Conservation (phyloP, 2,888 invertebrate species). For the Eremobia ochroleuca region DNA sequence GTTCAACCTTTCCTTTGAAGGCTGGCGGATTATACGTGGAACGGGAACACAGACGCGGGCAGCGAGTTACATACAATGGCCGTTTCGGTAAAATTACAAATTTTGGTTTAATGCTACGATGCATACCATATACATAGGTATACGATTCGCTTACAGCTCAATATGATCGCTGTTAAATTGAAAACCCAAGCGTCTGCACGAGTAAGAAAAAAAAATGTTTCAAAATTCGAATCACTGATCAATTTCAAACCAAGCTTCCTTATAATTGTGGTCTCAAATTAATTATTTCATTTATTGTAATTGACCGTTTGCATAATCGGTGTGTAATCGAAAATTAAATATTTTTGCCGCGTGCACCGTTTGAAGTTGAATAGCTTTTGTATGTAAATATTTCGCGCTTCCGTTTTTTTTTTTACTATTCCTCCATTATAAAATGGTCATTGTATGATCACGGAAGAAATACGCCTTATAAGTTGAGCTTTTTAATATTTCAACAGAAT, state of each 20-base stretch:
- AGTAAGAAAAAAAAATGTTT: background rate
- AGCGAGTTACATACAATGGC: background rate
- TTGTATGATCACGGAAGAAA: background rate
- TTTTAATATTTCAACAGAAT: background rate
- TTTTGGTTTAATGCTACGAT: background rate
- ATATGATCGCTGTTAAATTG: background rate
- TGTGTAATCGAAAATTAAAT: constrained; percentile 23
- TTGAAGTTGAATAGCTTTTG: constrained; percentile 13
- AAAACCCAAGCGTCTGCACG: background rate
- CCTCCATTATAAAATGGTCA: background rate
- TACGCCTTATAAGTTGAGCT: background rate
- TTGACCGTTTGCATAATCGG: constrained; percentile 30
- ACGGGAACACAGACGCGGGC: background rate
- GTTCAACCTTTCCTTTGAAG: background rate
- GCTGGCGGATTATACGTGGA: background rate
- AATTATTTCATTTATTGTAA: background rate
- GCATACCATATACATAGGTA: background rate
- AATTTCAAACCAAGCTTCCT: constrained; percentile 30
- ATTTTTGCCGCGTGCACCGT: background rate
- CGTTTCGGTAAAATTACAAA: too few species aligned
- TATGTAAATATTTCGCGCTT: background rate
- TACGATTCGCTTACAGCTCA: too few species aligned
- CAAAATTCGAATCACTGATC: background rate
- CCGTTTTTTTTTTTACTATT: constrained; percentile 14
- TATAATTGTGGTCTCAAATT: constrained; percentile 4